A percentile compares a stretch with the other conserved stretches of the same genome.
These are phyloP conservation scores for Odontomyia ornata DNA, from an alignment of 2,888 invertebrate species.

Conservation along the genomic window DNA sequence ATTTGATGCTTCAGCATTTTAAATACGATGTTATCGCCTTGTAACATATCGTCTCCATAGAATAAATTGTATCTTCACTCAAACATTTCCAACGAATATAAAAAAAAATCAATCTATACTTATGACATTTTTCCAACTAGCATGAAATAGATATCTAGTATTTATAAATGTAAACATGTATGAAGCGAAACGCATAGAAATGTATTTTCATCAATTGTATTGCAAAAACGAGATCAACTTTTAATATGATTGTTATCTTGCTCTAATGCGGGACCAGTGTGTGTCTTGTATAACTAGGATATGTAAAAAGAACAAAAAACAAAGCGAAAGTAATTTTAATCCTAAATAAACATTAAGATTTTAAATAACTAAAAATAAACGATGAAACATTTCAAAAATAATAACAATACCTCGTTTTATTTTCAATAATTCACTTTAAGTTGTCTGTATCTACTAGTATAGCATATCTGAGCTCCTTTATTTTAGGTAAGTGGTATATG, in stretches of 20 bases:
- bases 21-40: too few relatives aligned
- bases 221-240: not conserved
- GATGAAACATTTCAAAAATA: not conserved
- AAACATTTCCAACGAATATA: constrained; percentile 12
- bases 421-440: too few relatives aligned
- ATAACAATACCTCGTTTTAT: too few relatives aligned
- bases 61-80: not conserved
- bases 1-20: too few relatives aligned
- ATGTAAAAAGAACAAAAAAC: constrained; percentile 18
- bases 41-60: constrained; percentile 3
- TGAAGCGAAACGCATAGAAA: not conserved
- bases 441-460: too few relatives aligned
- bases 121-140: constrained; percentile 13
- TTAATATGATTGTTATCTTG: constrained; percentile 41
- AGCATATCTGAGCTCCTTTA: too few relatives aligned
- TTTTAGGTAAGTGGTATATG: too few relatives aligned
- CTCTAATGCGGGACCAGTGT: constrained; percentile 54
- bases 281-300: constrained; percentile 52
- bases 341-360: not conserved
- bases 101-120: constrained; percentile 30
- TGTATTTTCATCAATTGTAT: not conserved
- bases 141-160: too few relatives aligned
- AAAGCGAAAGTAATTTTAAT: constrained; percentile 23
- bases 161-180: not conserved
- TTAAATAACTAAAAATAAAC: constrained; percentile 27